Evolutionary conservation across 2,888 invertebrate genomes (phyloP).

Genomic region (Orchesellides sinensis): DNA sequence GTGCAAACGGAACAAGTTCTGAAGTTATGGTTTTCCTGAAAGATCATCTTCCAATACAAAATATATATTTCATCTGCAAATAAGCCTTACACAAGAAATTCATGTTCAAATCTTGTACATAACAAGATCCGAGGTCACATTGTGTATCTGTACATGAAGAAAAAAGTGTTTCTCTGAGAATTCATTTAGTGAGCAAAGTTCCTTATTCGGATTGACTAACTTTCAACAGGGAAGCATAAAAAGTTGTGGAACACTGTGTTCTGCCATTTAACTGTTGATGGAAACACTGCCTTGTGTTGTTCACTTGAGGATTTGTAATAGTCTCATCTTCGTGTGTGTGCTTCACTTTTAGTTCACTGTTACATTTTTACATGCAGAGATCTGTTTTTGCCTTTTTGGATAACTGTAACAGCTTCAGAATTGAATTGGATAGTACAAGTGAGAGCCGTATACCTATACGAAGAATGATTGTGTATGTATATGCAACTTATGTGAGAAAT

Average conservation of each 20-base stretch:
- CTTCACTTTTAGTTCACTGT: conserved; percentile 14
- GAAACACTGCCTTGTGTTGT: conserved; percentile 35
- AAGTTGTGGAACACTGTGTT: conserved; percentile 23
- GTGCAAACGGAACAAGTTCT: no score
- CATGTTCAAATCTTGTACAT: no score
- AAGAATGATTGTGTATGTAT: not conserved
- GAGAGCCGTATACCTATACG: no score
- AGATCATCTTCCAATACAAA: no score
- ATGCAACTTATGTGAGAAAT: conserved; percentile 31
- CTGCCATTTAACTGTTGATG: conserved; percentile 35
- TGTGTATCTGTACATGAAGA: no score
- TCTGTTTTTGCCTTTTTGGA: conserved; percentile 41
- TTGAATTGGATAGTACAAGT: conserved; percentile 4
- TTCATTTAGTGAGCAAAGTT: conserved; percentile 29
- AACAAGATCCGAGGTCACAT: no score
- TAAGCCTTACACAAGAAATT: no score
- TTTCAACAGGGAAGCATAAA: conserved; percentile 19
- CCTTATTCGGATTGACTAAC: conserved; percentile 53
- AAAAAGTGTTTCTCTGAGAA: no score
- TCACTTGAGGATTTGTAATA: conserved; percentile 32
- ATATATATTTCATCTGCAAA: no score
- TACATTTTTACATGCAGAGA: no score
- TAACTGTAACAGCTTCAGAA: conserved; percentile 44
- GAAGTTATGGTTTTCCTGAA: no score
- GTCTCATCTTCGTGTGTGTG: conserved; percentile 56